phyloP scores from a whole-genome alignment of 2,797 vertebrate genomes.

The Phoebastria nigripes region DNA sequence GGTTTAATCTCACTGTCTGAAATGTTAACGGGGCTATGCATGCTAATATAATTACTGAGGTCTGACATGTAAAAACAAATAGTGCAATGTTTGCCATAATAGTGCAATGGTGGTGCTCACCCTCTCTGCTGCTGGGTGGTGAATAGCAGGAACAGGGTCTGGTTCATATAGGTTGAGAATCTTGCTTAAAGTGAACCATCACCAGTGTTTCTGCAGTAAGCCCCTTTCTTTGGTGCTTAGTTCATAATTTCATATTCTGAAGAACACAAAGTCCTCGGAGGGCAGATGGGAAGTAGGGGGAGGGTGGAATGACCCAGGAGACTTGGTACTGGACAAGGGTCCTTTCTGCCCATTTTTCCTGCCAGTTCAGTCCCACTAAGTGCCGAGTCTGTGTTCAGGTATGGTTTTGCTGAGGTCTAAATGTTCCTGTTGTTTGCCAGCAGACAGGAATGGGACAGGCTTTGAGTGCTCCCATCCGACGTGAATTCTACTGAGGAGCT shows the following conservation, averaged over 20 bases:
- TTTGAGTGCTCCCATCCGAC: background rate
- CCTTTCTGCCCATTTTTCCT: background rate
- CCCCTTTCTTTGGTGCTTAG: background rate
- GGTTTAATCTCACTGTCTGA: background rate
- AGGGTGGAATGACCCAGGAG: background rate
- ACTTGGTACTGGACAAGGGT: background rate
- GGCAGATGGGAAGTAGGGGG: background rate
- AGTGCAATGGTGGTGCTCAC: background rate
- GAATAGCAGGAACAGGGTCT: background rate
- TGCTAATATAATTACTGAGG: background rate
- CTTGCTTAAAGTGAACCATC: background rate
- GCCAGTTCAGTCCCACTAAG: background rate
- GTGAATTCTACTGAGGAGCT: background rate
- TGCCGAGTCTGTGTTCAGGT: background rate
- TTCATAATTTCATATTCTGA: background rate
- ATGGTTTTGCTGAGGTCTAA: background rate
- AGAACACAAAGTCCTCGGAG: background rate
- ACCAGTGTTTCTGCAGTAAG: accelerated
- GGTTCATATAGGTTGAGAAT: background rate
- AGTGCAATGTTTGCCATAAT: too few relatives aligned
- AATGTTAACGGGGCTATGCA: background rate
- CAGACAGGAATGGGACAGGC: background rate
- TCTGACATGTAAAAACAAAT: background rate
- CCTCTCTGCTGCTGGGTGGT: background rate
- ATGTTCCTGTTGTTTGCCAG: background rate